Percentiles rank a stretch among this genome's conserved stretches.
These are phyloP conservation scores for Melipona quadrifasciata DNA, from an alignment of 1,140 invertebrate genomes.

Conservation along the genomic window DNA sequence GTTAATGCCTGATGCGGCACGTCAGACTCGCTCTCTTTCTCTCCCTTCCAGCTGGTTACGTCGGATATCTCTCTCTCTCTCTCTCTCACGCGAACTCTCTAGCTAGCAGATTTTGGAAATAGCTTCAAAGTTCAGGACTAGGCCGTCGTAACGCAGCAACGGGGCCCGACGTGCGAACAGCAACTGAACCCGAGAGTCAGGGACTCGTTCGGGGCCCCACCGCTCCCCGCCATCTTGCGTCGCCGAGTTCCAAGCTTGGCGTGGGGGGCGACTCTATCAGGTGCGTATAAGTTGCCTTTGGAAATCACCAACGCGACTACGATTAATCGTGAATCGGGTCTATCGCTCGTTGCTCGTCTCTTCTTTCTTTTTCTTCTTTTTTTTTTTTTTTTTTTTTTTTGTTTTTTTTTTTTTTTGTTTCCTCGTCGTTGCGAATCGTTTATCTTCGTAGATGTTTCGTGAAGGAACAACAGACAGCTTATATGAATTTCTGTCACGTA, in stretches of 20 bases:
- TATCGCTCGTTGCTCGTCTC: not conserved
- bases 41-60: slow-evolving; percentile 6
- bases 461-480: too few relatives aligned
- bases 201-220: slow-evolving; percentile 74
- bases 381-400: too few relatives aligned
- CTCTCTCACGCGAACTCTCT: not conserved
- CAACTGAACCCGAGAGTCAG: slow-evolving; percentile 72
- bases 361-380: too few relatives aligned
- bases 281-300: slow-evolving; percentile 58
- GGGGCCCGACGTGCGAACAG: slow-evolving; percentile 74
- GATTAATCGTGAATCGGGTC: not conserved
- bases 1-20: not conserved
- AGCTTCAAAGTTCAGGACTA: slow-evolving; percentile 1
- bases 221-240: slow-evolving; percentile 73
- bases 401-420: too few relatives aligned
- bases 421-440: not conserved
- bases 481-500: not conserved
- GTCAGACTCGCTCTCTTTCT: slow-evolving; percentile 29
- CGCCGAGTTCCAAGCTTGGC: slow-evolving; percentile 18
- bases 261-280: slow-evolving; percentile 52
- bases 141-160: slow-evolving; percentile 70
- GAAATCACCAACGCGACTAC: slow-evolving; percentile 37
- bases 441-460: not conserved
- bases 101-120: not conserved
- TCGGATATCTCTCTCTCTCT: slow-evolving; percentile 8